Evolutionary conservation across 2,113 vertebrate genomes (phyloP).

Genomic region (Malaclemys terrapin): DNA sequence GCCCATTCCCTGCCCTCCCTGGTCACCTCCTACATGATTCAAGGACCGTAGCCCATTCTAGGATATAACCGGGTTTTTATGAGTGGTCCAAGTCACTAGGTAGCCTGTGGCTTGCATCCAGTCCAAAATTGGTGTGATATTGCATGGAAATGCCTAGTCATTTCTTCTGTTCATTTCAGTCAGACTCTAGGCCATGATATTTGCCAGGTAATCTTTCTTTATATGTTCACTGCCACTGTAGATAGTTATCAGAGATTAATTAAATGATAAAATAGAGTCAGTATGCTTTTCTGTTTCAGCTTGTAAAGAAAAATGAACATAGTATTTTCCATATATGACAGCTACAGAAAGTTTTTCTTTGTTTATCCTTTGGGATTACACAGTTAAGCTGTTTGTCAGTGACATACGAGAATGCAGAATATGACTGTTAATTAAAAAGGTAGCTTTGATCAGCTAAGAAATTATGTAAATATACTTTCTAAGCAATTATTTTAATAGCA

Average conservation of each 20-base stretch:
- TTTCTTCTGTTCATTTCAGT: neutral
- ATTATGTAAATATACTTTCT: constrained; percentile 44
- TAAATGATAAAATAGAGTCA: neutral
- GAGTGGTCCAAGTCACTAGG: neutral
- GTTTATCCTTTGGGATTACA: neutral
- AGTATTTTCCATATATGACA: neutral
- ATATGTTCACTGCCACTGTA: neutral
- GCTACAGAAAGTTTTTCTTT: neutral
- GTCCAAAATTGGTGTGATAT: neutral
- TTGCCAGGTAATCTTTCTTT: neutral
- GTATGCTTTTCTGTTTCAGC: neutral
- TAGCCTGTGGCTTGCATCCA: neutral
- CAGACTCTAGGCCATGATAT: neutral
- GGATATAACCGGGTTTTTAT: neutral
- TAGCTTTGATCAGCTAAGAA: constrained; percentile 13
- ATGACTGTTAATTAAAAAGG: neutral
- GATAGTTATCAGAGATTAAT: neutral
- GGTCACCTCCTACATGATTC: neutral
- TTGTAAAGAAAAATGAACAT: neutral
- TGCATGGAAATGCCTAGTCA: neutral
- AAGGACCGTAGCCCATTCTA: neutral
- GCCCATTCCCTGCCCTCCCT: neutral
- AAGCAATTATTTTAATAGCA: constrained; percentile 56
- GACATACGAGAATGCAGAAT: neutral
- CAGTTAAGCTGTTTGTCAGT: neutral